These are phyloP conservation scores for Zonotrichia leucophrys DNA, from an alignment of 2,113 vertebrate species.

Conservation along the genomic window DNA sequence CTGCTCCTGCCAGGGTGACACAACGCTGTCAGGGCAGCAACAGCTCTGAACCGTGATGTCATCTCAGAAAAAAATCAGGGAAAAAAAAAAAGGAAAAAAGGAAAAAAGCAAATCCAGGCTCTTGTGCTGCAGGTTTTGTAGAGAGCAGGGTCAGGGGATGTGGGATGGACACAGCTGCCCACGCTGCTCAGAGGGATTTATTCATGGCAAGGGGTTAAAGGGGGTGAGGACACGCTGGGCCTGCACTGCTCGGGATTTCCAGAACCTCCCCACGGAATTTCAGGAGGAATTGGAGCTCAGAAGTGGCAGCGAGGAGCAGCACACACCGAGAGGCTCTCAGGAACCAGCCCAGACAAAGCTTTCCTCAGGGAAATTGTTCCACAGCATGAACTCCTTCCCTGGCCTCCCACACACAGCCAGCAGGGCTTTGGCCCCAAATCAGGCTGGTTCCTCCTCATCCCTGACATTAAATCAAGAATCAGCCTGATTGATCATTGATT, in stretches of 20 bases:
- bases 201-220: neutral
- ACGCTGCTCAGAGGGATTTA: neutral
- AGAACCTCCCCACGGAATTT: neutral
- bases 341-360: neutral
- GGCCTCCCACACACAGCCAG: neutral
- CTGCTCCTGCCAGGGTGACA: neutral
- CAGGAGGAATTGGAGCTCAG: neutral
- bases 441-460: neutral
- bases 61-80: neutral
- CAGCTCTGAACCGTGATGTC: neutral
- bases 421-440: neutral
- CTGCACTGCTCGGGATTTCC: neutral
- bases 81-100: too few species aligned
- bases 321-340: neutral
- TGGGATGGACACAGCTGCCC: neutral
- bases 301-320: neutral
- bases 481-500: neutral
- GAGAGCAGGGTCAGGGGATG: neutral
- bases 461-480: accelerated
- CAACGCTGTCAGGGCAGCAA: neutral
- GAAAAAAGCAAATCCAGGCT: neutral
- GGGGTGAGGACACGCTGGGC: accelerated
- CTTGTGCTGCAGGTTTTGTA: neutral
- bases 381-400: neutral
- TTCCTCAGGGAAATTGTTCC: neutral